Evolutionary conservation across 2,888 invertebrate genomes (phyloP).

Genomic region (Abscondita cerata): DNA sequence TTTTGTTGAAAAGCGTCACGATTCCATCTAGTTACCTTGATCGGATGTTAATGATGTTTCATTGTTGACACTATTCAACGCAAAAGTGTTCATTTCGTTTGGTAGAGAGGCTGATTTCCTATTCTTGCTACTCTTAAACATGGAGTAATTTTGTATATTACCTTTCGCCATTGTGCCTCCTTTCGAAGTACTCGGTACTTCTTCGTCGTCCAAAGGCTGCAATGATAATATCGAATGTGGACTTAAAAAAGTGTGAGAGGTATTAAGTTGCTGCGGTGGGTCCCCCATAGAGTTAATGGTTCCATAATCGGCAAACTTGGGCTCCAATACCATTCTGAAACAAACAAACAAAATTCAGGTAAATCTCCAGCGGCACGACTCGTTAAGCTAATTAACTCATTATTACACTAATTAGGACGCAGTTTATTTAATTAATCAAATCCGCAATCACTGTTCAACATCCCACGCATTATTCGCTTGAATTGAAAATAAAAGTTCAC

Average conservation of each 20-base stretch:
- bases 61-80: conserved; percentile 10
- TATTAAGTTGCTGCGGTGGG: conserved; percentile 50
- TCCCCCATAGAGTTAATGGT: conserved; percentile 63
- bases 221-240: conserved; percentile 49
- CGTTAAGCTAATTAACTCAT: no score
- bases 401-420: no score
- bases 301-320: conserved; percentile 69
- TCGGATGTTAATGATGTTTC: not conserved
- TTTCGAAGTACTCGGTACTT: conserved; percentile 52
- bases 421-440: no score
- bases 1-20: conserved; percentile 3
- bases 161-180: conserved; percentile 56
- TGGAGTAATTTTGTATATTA: conserved; percentile 31
- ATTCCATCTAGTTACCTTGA: conserved; percentile 16
- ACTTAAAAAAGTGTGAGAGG: conserved; percentile 52
- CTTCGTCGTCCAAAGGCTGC: conserved; percentile 56
- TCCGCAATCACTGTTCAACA: no score
- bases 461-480: no score
- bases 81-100: conserved; percentile 5
- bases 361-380: no score
- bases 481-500: no score
- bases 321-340: conserved; percentile 70
- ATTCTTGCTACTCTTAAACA: conserved; percentile 20
- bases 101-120: conserved; percentile 9
- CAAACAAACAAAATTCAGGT: no score